Base-by-base conservation (phyloP, 2,888 invertebrate genomes). In the Drosophila limbata region DNA sequence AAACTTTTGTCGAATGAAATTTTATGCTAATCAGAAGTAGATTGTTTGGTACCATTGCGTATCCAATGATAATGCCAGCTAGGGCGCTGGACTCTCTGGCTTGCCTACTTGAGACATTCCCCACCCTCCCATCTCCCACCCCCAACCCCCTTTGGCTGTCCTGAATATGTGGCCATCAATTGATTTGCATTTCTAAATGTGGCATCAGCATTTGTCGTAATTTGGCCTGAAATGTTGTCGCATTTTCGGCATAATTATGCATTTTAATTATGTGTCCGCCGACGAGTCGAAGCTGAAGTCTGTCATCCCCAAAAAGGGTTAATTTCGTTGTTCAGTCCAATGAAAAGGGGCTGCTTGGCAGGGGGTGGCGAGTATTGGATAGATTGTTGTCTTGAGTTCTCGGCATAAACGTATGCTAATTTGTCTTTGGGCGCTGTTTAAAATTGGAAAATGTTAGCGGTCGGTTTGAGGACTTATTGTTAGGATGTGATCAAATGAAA, bases 161-260 rank as follows among this genome's bases (percentile, higher is more conserved):
- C 45, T 31, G 35, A 60, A 53, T 69, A 40, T 73, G 66, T 73
- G 75, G 60, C 79, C 80, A 72, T 78, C 81, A 84, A 88, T 88
- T 90, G 90, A 88, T 88, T 88, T 88, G 88, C 88, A 88, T 88
- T 90, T 90, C 74, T 84, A 89, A 88, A 89, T 87, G 81, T 88
- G 80, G 69, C 72, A 37, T 66, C 88, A 76, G 85, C 83, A 88
- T 89, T 84, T 88, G 85, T 82, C 84, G 90, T 86, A 86, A 89
- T 84, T 89, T 89, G 77, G 68, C 66, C 69, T 69, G 63, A 75
- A 87, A 87, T 84, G 81, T 88, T 84, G 75, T 89, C 88, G 88
- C 89, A 88, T 90, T 88, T 83, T 82, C 88, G 89, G 81, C 86
- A 91, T 90, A 90, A 91, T 90, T 90, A 91, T 90, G 91, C 91